Evolutionary conservation across 1,140 invertebrate genomes (phyloP).

Genomic region (Ruditapes philippinarum): DNA sequence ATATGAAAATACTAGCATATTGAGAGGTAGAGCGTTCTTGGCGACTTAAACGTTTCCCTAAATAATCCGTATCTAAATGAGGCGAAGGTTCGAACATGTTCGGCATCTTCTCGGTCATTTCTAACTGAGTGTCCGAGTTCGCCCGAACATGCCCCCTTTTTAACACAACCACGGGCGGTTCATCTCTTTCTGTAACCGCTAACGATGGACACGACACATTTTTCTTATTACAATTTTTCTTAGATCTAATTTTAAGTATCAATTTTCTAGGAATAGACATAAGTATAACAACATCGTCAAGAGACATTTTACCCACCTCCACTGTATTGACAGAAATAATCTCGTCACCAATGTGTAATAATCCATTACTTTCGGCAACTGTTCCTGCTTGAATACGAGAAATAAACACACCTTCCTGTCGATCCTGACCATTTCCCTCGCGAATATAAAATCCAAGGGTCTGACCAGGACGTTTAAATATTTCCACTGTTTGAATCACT

Average conservation of each 20-base stretch:
- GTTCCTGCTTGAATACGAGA: slow-evolving; percentile 95
- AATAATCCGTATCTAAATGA: slow-evolving; percentile 69
- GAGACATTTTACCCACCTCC: slow-evolving; percentile 98
- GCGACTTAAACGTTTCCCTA: slow-evolving; percentile 62
- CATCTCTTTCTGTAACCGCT: slow-evolving; percentile 88
- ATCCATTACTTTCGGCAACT: slow-evolving; percentile 96
- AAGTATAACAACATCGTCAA: slow-evolving; percentile 99
- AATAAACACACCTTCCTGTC: slow-evolving; percentile 98
- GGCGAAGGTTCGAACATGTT: slow-evolving; percentile 86
- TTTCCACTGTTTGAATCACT: slow-evolving; percentile 97
- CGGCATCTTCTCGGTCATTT: slow-evolving; percentile 94
- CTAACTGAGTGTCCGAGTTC: slow-evolving; percentile 82
- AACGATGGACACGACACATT: slow-evolving; percentile 84
- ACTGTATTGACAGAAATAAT: slow-evolving; percentile 99
- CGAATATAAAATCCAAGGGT: slow-evolving; percentile 99
- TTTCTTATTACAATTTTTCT: slow-evolving; percentile 83
- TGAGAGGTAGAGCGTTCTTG: slow-evolving; percentile 76
- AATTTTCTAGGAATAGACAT: slow-evolving; percentile 99
- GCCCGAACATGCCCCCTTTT: slow-evolving; percentile 90
- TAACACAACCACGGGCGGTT: slow-evolving; percentile 96
- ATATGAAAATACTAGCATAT: slow-evolving; percentile 85
- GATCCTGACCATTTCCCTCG: slow-evolving; percentile 97
- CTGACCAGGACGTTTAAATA: slow-evolving; percentile 99
- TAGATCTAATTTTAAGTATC: slow-evolving; percentile 94
- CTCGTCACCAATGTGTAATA: slow-evolving; percentile 99